Base-by-base conservation (phyloP, 2,113 vertebrate species). In the Lethenteron reissneri region DNA sequence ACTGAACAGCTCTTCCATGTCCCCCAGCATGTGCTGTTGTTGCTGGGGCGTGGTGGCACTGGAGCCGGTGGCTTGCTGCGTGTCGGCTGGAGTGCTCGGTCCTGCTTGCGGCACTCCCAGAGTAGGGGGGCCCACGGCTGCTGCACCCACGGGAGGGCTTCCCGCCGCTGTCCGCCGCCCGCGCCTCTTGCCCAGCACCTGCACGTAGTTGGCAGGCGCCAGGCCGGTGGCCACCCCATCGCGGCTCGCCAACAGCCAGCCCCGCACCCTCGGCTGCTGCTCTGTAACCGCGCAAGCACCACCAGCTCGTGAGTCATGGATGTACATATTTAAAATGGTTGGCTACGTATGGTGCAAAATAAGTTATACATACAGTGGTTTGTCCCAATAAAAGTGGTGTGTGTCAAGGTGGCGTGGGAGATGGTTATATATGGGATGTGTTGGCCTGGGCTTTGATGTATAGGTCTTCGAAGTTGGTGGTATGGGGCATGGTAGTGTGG, bases 161-260 rank as follows among this genome's bases (percentile, higher is more conserved):
- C 41, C 41, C 41, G 41, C 86, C 4, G 77, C 73, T 1, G 83
- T 80, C 79, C 80, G 89, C 64, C 81, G 84, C 60, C 89, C 94
- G 81, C 83, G 87, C 80, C 91, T 87, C 82, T 84, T 96, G 62
- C 91, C 90, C 62, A 99, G 83, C 78, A 99, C 82, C 81, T 85
- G 92, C 73, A 97, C 82, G 69, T 95, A 94, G 81, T 95, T 97
- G 76, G 90, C 88, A 41, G 94, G 92, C 73, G 96, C 83, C 2
- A 96, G 86, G 77, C 94, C 88, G 56, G 85, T 85, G 72, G 85
- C 85, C 76, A 88, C 88, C 57, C 88, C 87, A 57, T 92, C 88
- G 1, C 84, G 73, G 74, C 90, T 97, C 75, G 87, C 94, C 79
- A 97, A 80, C 75, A 97, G 83, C 92, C 94, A 99, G 68, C 94